Evolutionary conservation across 1,140 invertebrate genomes (phyloP), one percentile per base, ranked within the genome.

Genomic region (Bombus difficillimus): DNA sequence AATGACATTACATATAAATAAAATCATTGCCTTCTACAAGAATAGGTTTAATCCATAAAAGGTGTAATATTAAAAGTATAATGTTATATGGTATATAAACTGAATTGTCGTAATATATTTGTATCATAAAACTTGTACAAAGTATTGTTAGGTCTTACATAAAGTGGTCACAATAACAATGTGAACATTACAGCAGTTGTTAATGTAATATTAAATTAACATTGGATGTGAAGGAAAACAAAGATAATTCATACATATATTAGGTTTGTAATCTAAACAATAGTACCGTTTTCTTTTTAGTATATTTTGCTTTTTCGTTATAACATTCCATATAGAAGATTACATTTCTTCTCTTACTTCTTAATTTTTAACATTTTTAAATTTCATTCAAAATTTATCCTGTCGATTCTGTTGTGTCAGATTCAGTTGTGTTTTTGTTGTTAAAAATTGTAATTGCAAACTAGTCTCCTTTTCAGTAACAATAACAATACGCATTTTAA

Each of bases 81-180:
- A 91, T 86, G 84, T 88, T 90, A 66, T 86, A 89, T 76, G 76
- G 75, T 91, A 91, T 90, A 91, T 91, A 92, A 93, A 94, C 89
- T 92, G 91, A 89, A 91, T 92, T 92, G 87, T 94, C 93, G 92
- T 94, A 94, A 94, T 94, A 94, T 94, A 94, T 95, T 94, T 95
- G 94, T 95, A 94, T 93, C 90, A 95, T 95, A 94, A 92, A 94
- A 92, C 91, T 94, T 95, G 94, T 95, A 95, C 94, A 95, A 95
- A 94, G 93, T 94, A 94, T 94, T 92, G 92, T 94, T 94, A 93
- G 92, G 91, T 94, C 92, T 93, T 93, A 93, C 93, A 92, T 91
- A 90, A 93, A 92, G 85, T 93, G 91, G 91, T 91, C 91, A 93
- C 86, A 83, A 43, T 91, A 92, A 92, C 84, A 88, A 90, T 93